phyloP scores from a whole-genome alignment of 2,113 vertebrate species.

The Sorex araneus region DNA sequence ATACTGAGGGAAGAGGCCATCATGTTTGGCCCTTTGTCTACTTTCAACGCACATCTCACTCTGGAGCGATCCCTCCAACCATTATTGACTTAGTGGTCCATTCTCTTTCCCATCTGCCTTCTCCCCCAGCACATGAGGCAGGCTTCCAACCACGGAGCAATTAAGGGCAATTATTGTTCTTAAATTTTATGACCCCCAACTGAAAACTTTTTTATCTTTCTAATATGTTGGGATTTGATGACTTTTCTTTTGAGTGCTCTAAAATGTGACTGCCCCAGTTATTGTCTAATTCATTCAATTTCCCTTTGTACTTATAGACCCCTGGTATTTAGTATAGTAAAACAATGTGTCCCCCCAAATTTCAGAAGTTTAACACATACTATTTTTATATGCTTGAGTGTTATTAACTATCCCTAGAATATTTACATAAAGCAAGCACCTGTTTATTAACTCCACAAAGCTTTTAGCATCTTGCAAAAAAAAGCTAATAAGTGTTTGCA shows the following conservation, averaged over 20 bases:
- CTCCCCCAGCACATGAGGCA: too few species aligned
- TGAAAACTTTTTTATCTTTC: constrained; percentile 13
- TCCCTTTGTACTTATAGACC: background rate
- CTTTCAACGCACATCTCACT: background rate
- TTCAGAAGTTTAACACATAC: constrained; percentile 36
- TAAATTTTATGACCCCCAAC: constrained; percentile 1
- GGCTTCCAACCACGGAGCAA: too few species aligned
- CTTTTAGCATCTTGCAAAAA: constrained; percentile 32
- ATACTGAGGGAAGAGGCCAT: too few species aligned
- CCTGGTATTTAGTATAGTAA: background rate
- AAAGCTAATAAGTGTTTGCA: constrained; percentile 62
- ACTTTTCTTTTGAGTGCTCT: too few species aligned
- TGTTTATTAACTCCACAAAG: constrained; percentile 41
- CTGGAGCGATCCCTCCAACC: too few species aligned
- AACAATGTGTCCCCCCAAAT: background rate
- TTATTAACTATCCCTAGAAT: background rate
- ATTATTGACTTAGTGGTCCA: too few species aligned
- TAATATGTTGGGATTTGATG: background rate
- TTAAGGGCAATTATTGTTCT: background rate
- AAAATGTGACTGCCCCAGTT: background rate
- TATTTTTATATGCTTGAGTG: background rate
- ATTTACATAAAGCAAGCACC: background rate
- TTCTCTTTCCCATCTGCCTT: too few species aligned
- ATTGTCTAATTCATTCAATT: background rate
- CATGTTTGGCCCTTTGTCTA: background rate